Evolutionary conservation across 2,888 invertebrate genomes (phyloP), one percentile per base, ranked within the genome.

Genomic region (Corbicula japonica): DNA sequence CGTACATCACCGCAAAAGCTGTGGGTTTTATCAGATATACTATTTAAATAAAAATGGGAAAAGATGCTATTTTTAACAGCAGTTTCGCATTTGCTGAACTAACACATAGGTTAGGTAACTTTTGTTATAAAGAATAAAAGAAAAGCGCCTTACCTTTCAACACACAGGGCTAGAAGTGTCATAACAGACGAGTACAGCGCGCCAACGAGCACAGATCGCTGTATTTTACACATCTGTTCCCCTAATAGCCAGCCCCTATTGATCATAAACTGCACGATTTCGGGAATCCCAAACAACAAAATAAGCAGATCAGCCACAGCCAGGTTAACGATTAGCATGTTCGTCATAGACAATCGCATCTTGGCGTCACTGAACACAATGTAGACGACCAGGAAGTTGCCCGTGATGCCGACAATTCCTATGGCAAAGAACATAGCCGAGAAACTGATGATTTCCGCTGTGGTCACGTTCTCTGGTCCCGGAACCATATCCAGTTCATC

Each of bases 121-220:
- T n/a, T n/a, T n/a, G n/a, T n/a, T n/a, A n/a, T n/a, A n/a, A n/a
- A n/a, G n/a, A n/a, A n/a, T n/a, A n/a, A n/a, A n/a, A n/a, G n/a
- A n/a, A n/a, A n/a, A n/a, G n/a, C n/a, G n/a, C n/a, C 88, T 84
- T 83, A 91, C 91, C 91, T 92, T 88, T 94, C 94, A 58, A 94
- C 88, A 80, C 94, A 94, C 1, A 94, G 92, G 12, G 94, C 92
- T 23, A 94, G 88, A 30, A 94, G 91, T 0, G 94, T 94, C 80
- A 94, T 91, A 18, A 94, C 94, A 15, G 94, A 94, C 1, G 93
- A 91, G 87, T 94, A 94, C 28, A 94, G 89, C 34, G 93, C 92
- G 28, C 92, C 89, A 32, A 94, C 93, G 63, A 94, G 92, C 2
- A 93, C 85, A 69, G 93, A 93, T 15, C 94, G 83, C 52, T 93